phyloP scores from a whole-genome alignment of 2,888 invertebrate species.

The Lasioglossum vierecki region DNA sequence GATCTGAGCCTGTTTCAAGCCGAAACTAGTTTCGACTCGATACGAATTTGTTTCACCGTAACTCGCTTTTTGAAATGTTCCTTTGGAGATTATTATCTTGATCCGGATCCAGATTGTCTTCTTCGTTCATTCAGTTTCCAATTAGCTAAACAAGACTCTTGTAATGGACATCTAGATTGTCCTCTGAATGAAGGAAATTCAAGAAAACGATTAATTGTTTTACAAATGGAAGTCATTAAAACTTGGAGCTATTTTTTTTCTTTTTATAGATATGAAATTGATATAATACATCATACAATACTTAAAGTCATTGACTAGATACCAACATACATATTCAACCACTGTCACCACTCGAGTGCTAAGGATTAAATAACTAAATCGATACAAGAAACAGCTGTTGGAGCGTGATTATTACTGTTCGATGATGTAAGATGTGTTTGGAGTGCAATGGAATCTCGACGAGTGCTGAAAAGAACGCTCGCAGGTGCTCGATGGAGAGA shows the following conservation, averaged over 20 bases:
- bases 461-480: background rate
- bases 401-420: background rate
- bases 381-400: background rate
- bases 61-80: background rate
- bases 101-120: background rate
- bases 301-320: no score
- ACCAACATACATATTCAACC: no score
- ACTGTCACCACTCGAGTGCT: no score
- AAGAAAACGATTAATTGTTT: background rate
- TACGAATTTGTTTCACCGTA: background rate
- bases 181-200: background rate
- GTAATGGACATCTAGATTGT: background rate
- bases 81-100: background rate
- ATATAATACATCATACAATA: no score
- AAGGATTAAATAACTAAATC: background rate
- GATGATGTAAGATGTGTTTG: background rate
- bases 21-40: background rate
- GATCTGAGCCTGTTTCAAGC: background rate
- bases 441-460: background rate
- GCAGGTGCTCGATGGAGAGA: background rate
- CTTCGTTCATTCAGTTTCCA: background rate
- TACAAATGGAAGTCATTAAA: background rate
- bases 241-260: no score
- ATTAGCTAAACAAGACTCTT: background rate
- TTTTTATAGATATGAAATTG: no score